Percentiles rank a stretch among this genome's conserved stretches.
phyloP scores from a whole-genome alignment of 2,113 vertebrate genomes.

The Leucosticte australis region DNA sequence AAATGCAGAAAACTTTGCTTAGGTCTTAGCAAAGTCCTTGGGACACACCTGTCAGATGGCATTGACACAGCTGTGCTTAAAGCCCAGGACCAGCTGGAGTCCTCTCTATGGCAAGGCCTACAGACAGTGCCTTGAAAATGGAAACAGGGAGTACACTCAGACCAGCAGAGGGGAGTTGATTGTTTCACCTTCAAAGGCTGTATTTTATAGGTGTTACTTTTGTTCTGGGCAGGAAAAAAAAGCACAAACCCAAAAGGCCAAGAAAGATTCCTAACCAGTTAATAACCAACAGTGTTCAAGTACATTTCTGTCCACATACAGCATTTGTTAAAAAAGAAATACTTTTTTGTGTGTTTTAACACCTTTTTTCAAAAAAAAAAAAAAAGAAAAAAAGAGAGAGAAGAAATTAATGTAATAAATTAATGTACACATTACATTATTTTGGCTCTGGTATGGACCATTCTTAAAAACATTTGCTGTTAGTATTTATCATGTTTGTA shows the following conservation, averaged over 20 bases:
- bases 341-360: not conserved
- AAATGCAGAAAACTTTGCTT: not conserved
- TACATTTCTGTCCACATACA: slow-evolving; percentile 68
- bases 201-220: slow-evolving; percentile 49
- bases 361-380: not conserved
- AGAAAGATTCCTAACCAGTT: slow-evolving; percentile 52
- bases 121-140: not conserved
- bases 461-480: slow-evolving; percentile 61
- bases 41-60: not conserved
- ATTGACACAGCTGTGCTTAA: not conserved
- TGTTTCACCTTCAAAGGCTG: slow-evolving; percentile 37
- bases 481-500: slow-evolving; percentile 58
- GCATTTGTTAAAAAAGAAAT: slow-evolving; percentile 56
- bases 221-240: slow-evolving; percentile 32
- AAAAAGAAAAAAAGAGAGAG: not conserved
- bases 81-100: not conserved
- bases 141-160: not conserved
- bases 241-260: not conserved
- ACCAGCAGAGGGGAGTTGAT: not conserved
- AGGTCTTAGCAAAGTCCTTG: not conserved
- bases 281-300: slow-evolving; percentile 59
- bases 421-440: slow-evolving; percentile 46
- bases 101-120: not conserved
- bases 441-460: slow-evolving; percentile 55
- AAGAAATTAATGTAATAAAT: slow-evolving; percentile 30